These are phyloP conservation scores for Lipophrys pholis DNA, from an alignment of 2,113 vertebrate species.

Conservation along the genomic window DNA sequence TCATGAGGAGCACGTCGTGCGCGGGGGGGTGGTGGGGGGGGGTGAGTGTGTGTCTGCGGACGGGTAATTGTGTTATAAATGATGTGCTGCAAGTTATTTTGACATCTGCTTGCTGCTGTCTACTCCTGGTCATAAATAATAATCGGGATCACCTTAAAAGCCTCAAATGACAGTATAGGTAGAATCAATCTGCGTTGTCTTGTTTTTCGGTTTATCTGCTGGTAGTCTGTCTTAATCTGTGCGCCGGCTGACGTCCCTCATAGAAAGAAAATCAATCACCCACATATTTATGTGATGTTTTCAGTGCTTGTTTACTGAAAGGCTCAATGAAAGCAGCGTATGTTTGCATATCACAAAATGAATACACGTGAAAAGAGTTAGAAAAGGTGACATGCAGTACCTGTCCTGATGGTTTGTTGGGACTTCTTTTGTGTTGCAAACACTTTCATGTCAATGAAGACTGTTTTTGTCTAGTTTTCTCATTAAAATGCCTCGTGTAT, in stretches of 20 bases:
- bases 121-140: conserved; percentile 22
- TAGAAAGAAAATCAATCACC: conserved; percentile 2
- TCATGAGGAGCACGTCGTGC: conserved; percentile 50
- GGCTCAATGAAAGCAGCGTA: neutral
- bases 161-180: conserved; percentile 9
- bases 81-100: conserved; percentile 33
- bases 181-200: neutral
- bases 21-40: conserved; percentile 33
- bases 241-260: neutral
- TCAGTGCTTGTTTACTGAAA: neutral
- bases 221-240: conserved; percentile 1
- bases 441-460: neutral
- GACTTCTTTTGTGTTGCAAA: neutral
- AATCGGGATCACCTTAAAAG: conserved; percentile 17
- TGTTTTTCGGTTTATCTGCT: neutral
- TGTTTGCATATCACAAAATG: neutral
- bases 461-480: too few relatives aligned
- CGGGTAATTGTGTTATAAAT: conserved; percentile 13
- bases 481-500: too few relatives aligned
- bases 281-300: neutral
- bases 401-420: too few relatives aligned
- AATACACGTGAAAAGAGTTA: too few relatives aligned
- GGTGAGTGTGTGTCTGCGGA: conserved; percentile 9
- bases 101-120: conserved; percentile 30
- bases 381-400: too few relatives aligned